These are phyloP conservation scores for Bedellia somnulentella DNA, from an alignment of 2,888 invertebrate species.

Conservation along the genomic window DNA sequence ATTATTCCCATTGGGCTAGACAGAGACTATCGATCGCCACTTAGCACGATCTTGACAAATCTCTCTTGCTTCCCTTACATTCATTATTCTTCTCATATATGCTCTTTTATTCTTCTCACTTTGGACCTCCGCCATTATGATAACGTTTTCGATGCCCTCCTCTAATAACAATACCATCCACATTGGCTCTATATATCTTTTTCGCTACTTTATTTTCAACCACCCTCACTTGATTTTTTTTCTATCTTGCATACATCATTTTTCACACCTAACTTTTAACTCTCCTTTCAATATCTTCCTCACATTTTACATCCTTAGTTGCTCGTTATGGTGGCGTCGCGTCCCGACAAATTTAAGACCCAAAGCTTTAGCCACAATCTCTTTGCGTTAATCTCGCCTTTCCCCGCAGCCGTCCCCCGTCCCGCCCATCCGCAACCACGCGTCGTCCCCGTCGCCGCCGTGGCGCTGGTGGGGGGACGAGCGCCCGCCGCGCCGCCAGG, in stretches of 20 bases:
- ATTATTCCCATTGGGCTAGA: background rate
- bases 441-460: conserved; percentile 31
- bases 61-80: background rate
- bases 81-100: background rate
- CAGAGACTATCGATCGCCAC: background rate
- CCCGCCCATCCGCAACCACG: conserved; percentile 25
- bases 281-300: no score
- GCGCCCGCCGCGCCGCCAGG: conserved; percentile 27
- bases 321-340: no score
- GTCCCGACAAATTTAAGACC: no score
- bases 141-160: background rate
- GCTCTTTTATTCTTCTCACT: background rate
- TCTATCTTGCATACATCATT: no score
- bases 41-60: background rate
- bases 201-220: background rate
- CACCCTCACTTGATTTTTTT: no score
- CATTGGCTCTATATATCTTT: background rate
- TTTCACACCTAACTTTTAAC: no score
- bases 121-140: background rate
- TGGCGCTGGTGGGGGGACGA: conserved; percentile 21
- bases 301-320: no score
- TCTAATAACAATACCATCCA: background rate
- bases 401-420: background rate
- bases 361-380: background rate
- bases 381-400: background rate